Evolutionary conservation across 2,888 invertebrate genomes (phyloP).

Genomic region (Eilema caniola): DNA sequence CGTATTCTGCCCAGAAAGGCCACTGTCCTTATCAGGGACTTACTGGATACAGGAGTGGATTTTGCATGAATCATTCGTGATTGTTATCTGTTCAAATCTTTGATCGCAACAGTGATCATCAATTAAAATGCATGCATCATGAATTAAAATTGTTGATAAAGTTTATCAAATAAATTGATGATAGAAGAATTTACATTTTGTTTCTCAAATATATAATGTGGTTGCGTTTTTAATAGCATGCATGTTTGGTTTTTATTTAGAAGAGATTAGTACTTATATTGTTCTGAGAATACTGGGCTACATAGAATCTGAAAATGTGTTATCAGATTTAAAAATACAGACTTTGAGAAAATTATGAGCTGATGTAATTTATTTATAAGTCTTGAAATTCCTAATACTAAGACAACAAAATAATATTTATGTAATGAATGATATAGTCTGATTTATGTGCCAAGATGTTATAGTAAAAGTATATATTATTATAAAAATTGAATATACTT

Average conservation of each 20-base stretch:
- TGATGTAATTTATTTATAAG: not conserved
- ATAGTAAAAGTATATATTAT: not conserved
- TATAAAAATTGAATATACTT: not conserved
- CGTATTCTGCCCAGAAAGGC: conserved; percentile 88
- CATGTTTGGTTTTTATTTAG: not conserved
- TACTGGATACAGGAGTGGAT: conserved; percentile 89
- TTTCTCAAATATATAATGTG: not conserved
- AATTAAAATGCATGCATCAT: not conserved
- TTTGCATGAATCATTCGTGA: conserved; percentile 77
- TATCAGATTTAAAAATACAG: not conserved
- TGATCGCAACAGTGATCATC: not conserved
- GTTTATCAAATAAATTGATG: not conserved
- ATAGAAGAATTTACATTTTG: not conserved
- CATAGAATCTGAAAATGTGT: not conserved
- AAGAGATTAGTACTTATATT: not conserved
- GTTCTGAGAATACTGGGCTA: not conserved
- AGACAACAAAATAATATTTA: not conserved
- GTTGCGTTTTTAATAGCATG: not conserved
- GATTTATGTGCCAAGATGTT: not conserved
- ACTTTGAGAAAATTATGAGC: not conserved
- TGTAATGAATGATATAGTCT: not conserved
- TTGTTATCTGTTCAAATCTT: not conserved
- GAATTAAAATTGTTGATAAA: not conserved
- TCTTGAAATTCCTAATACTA: not conserved
- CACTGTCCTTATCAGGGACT: conserved; percentile 87